Conservation (phyloP, 2,888 invertebrate genomes). For the Phaonia tiefii region DNA sequence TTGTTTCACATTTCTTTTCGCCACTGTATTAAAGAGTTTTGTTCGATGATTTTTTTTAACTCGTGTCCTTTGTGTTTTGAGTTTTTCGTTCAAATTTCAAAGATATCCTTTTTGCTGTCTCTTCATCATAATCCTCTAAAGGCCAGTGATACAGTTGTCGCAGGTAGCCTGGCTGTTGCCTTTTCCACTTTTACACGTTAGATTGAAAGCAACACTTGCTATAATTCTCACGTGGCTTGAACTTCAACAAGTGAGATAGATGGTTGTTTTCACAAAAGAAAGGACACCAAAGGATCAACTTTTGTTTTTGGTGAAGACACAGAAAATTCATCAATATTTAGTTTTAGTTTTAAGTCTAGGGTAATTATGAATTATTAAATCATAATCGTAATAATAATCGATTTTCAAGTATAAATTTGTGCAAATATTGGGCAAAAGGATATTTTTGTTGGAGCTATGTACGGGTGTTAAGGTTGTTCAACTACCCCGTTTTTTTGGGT, state of each 20-base stretch:
- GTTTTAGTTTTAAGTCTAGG: conserved; percentile 55
- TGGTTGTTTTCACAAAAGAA: conserved; percentile 41
- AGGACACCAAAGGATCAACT: conserved; percentile 48
- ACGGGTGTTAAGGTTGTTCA: too few species aligned
- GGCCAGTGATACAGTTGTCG: too few species aligned
- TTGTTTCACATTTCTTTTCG: too few species aligned
- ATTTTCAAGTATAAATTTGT: conserved; percentile 68
- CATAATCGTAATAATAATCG: conserved; percentile 69
- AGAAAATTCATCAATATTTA: conserved; percentile 67
- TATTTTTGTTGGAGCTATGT: too few species aligned
- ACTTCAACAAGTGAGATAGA: conserved; percentile 74
- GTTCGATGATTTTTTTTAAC: not conserved
- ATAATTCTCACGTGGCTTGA: conserved; percentile 79
- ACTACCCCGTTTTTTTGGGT: conserved; percentile 2
- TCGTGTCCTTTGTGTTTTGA: not conserved
- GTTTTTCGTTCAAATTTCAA: not conserved
- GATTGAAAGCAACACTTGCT: conserved; percentile 72
- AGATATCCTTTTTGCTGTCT: conserved; percentile 12
- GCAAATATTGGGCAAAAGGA: too few species aligned
- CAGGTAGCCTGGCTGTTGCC: too few species aligned
- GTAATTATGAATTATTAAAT: conserved; percentile 71
- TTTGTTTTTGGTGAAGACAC: conserved; percentile 35
- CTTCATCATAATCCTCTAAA: conserved; percentile 50
- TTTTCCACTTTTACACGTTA: too few species aligned
- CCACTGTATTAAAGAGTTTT: too few species aligned